Base-by-base conservation (phyloP, 2,113 vertebrate genomes). In the Heteronetta atricapilla region DNA sequence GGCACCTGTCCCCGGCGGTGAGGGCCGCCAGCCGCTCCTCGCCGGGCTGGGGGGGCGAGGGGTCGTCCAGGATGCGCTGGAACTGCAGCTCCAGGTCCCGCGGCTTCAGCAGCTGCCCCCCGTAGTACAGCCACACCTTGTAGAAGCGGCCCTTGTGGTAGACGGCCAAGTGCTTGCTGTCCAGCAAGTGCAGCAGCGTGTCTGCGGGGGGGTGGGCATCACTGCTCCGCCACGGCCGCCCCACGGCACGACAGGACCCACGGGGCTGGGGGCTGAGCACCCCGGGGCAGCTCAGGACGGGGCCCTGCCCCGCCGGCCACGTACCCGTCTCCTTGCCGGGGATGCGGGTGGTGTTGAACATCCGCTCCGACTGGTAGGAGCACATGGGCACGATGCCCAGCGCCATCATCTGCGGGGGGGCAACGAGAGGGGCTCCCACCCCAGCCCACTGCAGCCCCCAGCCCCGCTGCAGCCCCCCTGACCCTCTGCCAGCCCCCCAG, bases 321-420 rank as follows among this genome's bases (percentile, higher is more conserved):
- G 5, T 96, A 99, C 99, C 99, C 74, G 98, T 98, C 82, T 99
- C 98, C 76, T 98, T 97, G 69, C 99, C 99, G 4, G 99, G 99
- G 78, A 99, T 97, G 62, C 99, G 98, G 2, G 98, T 99, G 50
- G 99, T 99, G 97, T 99, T 99, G 96, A 99, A 99, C 98, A 99
- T 99, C 90, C 99, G 98, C 91, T 99, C 99, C 97, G 98, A 99
- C 97, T 99, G 99, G 90, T 97, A 98, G 91, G 98, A 99, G 89
- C 99, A 99, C 99, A 99, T 99, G 22, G 99, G 99, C 33, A 99
- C 99, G 0, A 98, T 98, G 34, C 98, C 99, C 48, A 99, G 95
- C 3, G 98, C 99, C 98, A 98, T 98, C 89, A 99, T 90, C 99
- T 99, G 86, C 10, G 52, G 7, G 55, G 40, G 40, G 72, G 22